phyloP scores from a whole-genome alignment of 2,113 vertebrate species.

The Caranx ignobilis region DNA sequence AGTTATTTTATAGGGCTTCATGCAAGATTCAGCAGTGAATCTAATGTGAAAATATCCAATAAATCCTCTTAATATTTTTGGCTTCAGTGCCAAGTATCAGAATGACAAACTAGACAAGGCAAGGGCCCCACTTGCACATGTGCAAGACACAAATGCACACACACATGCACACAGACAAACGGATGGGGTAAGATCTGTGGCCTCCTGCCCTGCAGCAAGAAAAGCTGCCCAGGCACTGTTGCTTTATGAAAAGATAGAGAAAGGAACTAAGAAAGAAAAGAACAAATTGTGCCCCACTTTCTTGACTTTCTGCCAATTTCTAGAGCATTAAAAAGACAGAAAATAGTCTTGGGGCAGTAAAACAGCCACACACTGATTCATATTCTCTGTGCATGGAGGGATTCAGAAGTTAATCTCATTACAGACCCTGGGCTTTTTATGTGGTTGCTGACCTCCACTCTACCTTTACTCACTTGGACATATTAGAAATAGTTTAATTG shows the following conservation, averaged over 20 bases:
- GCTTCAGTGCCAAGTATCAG: conserved; percentile 53
- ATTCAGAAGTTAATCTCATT: conserved; percentile 68
- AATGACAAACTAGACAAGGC: conserved; percentile 55
- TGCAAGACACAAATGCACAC: conserved; percentile 6
- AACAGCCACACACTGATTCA: conserved; percentile 68
- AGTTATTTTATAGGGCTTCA: conserved; percentile 33
- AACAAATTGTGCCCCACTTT: conserved; percentile 69
- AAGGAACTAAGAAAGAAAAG: conserved; percentile 48
- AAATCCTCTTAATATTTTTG: conserved; percentile 61
- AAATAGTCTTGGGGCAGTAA: conserved; percentile 56
- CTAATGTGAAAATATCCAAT: conserved; percentile 48
- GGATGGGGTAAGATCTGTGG: conserved; percentile 42
- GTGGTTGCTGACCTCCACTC: conserved; percentile 46
- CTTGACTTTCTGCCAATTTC: conserved; percentile 69
- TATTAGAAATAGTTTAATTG: conserved; percentile 62
- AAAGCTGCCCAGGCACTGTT: conserved; percentile 43
- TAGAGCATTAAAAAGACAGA: conserved; percentile 48
- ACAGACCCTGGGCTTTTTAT: conserved; percentile 41
- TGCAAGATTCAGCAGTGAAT: conserved; percentile 41
- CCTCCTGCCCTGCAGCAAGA: conserved; percentile 57
- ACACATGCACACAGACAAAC: conserved; percentile 31
- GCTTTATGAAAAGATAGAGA: conserved; percentile 57
- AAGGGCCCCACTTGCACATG: conserved; percentile 23
- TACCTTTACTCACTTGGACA: conserved; percentile 40
- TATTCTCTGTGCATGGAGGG: conserved; percentile 44